Conservation (phyloP, 2,797 vertebrate genomes). For the Benthosema pterotum region DNA sequence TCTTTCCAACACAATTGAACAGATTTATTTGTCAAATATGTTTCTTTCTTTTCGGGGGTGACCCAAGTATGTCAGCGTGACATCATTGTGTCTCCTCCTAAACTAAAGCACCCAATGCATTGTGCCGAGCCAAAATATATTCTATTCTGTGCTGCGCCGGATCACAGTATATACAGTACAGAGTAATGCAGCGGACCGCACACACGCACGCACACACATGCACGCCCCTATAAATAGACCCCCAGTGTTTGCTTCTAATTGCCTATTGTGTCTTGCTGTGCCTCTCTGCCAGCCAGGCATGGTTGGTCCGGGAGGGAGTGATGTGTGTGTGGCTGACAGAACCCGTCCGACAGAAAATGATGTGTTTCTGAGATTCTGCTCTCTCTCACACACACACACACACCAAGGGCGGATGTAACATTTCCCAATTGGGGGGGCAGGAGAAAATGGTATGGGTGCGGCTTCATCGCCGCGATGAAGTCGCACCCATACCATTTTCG, state of each 20-base stretch:
- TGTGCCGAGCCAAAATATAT: background rate
- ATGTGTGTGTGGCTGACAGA: slow-evolving; percentile 49
- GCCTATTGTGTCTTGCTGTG: slow-evolving; percentile 42
- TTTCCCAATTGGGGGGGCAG: no score
- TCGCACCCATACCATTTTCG: no score
- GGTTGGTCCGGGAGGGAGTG: slow-evolving; percentile 45
- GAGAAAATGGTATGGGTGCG: no score
- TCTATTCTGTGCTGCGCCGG: no score
- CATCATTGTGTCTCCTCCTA: slow-evolving; percentile 34
- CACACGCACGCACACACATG: background rate
- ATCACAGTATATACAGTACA: no score
- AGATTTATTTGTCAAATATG: no score
- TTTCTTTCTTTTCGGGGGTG: slow-evolving; percentile 16
- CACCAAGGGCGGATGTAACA: no score
- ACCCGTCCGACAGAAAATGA: slow-evolving; percentile 38
- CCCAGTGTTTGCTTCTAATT: slow-evolving; percentile 57
- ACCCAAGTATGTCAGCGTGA: slow-evolving; percentile 13
- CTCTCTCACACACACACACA: background rate
- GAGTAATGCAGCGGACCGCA: slow-evolving; percentile 13
- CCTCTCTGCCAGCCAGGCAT: slow-evolving; percentile 29
- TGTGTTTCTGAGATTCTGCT: slow-evolving; percentile 36
- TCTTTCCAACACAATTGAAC: background rate
- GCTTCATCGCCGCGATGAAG: no score
- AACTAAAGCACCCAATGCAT: slow-evolving; percentile 1
- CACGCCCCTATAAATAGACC: slow-evolving; percentile 18